Percentiles rank a stretch among this genome's conserved stretches.
Conservation (phyloP, 2,113 vertebrate genomes). For the Oryzias curvinotus region DNA sequence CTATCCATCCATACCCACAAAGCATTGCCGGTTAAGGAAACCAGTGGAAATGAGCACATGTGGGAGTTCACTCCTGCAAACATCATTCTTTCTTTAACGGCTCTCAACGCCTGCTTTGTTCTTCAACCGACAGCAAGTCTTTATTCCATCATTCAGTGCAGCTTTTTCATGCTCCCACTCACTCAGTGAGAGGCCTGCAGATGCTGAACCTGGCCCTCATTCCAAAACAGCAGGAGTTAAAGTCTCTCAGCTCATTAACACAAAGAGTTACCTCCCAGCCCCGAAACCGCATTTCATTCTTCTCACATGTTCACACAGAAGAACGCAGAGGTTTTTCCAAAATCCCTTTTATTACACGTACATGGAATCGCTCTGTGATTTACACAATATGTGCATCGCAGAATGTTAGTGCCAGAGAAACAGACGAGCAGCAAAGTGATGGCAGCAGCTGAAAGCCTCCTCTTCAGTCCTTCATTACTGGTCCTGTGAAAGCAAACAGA, state of each 20-base stretch:
- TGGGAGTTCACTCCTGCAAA: not conserved
- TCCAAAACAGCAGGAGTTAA: conserved; percentile 75
- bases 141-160: conserved; percentile 46
- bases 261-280: conserved; percentile 64
- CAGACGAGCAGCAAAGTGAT: conserved; percentile 23
- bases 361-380: conserved; percentile 24
- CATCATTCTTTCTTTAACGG: not conserved
- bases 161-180: conserved; percentile 59
- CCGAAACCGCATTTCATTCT: conserved; percentile 58
- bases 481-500: conserved; percentile 59
- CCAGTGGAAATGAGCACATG: not conserved
- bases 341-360: conserved; percentile 67
- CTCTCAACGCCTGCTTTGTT: conserved; percentile 24
- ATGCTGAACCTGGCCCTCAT: conserved; percentile 77
- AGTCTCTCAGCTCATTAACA: conserved; percentile 76
- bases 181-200: conserved; percentile 66
- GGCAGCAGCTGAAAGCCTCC: conserved; percentile 24
- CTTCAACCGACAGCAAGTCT: conserved; percentile 16
- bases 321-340: conserved; percentile 33
- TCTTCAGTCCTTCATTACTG: conserved; percentile 50
- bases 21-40: not conserved
- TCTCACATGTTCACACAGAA: conserved; percentile 48
- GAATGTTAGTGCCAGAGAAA: conserved; percentile 10
- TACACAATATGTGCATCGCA: conserved; percentile 23
- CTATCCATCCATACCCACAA: not conserved